Evolutionary conservation across 37 sponge, comb jelly and placozoan genomes (phyloP), one percentile per base, ranked within the genome.

Genomic region (Beroe forskalii): DNA sequence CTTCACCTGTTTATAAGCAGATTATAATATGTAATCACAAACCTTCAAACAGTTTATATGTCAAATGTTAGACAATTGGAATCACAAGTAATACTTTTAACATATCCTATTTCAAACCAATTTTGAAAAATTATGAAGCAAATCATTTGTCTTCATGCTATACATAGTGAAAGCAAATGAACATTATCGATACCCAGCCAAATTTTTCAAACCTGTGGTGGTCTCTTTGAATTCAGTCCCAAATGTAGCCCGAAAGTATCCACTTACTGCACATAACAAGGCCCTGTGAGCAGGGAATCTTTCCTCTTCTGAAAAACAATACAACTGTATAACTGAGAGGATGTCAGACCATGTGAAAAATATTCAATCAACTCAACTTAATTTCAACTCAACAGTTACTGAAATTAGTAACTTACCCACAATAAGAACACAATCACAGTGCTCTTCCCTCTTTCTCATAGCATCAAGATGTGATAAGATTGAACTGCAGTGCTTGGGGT

Each of bases 221-320:
- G 86, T 80, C 20, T 80, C 86, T 80, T 80, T 80, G 22, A 80
- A 80, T 30, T 80, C 86, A 23, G 86, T 80, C 1, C 86, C 86
- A 43, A 80, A 80, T 4, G 86, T 80, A 44, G 86, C 86, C 48
- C 86, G 40, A 30, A 80, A 80, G 86, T 80, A 80, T 22, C 86
- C 86, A 41, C 86, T 80, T 6, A 80, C 86, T 4, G 86, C 86
- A 41, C 86, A 80, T 24, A 80, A 30, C 8, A 80, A 38, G 1
- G 86, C 86, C 27, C 86, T 80, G 55, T 80, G 86, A 80, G 86
- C 86, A n/a, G 86, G 86, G 30, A 44, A 80, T 43, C 86, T 80
- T 37, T 80, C 86, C 1, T 80, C 86, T 25, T 80, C 86, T 80
- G 66, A 64, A 64, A 64, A 22, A 6, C 20, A 28, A 64, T 17